These are phyloP conservation scores for Drosophila testacea DNA, from an alignment of 2,888 invertebrate species.

Conservation along the genomic window DNA sequence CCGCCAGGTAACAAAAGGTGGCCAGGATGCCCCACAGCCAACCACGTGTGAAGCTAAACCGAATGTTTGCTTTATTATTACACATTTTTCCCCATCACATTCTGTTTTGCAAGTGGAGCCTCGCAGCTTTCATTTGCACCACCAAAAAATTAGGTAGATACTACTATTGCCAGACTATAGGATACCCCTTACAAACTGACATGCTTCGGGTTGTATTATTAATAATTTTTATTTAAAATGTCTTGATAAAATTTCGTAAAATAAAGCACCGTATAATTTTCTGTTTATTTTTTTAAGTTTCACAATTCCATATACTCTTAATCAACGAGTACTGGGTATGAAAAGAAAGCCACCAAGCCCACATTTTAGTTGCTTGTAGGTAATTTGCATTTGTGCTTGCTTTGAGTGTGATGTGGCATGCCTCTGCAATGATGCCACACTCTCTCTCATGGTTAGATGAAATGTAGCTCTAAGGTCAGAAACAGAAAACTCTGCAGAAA, in stretches of 20 bases:
- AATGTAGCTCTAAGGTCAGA: slow-evolving; percentile 45
- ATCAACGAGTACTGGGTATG: too few relatives aligned
- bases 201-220: too few relatives aligned
- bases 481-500: slow-evolving; percentile 27
- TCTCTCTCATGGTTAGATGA: slow-evolving; percentile 16
- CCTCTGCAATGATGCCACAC: slow-evolving; percentile 28
- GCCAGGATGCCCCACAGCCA: slow-evolving; percentile 56
- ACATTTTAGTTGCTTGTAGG: slow-evolving; percentile 20
- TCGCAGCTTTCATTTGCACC: slow-evolving; percentile 42
- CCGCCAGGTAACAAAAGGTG: slow-evolving; percentile 55
- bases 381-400: slow-evolving; percentile 60
- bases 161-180: too few relatives aligned
- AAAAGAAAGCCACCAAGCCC: slow-evolving; percentile 18
- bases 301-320: too few relatives aligned
- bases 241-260: too few relatives aligned
- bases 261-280: too few relatives aligned
- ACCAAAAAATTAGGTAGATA: not conserved
- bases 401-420: slow-evolving; percentile 28
- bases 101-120: slow-evolving; percentile 17
- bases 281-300: too few relatives aligned
- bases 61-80: slow-evolving; percentile 57
- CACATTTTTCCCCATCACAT: slow-evolving; percentile 16
- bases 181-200: too few relatives aligned
- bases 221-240: too few relatives aligned
- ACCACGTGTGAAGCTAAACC: slow-evolving; percentile 64